Evolutionary conservation across 2,888 invertebrate species (phyloP).

Genomic region (Drosophila gaucha): DNA sequence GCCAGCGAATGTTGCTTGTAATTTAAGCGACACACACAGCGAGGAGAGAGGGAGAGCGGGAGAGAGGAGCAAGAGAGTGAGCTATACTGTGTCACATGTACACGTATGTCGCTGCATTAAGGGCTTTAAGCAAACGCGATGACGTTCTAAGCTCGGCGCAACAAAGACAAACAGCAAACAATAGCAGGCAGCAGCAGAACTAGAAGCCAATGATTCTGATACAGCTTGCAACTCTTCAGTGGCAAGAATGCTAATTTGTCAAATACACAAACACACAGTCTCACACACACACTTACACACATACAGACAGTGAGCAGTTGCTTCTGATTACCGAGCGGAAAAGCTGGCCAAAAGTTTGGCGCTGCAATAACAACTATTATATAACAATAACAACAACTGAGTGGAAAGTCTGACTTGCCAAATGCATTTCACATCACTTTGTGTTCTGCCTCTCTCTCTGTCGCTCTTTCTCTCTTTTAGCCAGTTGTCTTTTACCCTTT

Average conservation of each 20-base stretch:
- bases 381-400: conserved; percentile 21
- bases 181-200: conserved; percentile 24
- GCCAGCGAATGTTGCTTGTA: conserved; percentile 35
- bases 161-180: conserved; percentile 60
- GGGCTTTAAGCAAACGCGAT: conserved; percentile 65
- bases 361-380: conserved; percentile 32
- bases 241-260: conserved; percentile 71
- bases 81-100: conserved; percentile 63
- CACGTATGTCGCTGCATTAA: conserved; percentile 58
- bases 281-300: conserved; percentile 12
- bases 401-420: conserved; percentile 31
- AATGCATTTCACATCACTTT: conserved; percentile 47
- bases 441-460: background rate
- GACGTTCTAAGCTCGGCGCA: conserved; percentile 56
- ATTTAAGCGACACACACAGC: conserved; percentile 34
- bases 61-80: conserved; percentile 16
- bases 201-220: conserved; percentile 36
- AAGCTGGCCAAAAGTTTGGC: conserved; percentile 43
- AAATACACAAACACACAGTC: conserved; percentile 16
- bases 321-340: conserved; percentile 46
- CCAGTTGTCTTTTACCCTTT: background rate
- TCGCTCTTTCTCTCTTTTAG: background rate
- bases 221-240: conserved; percentile 37
- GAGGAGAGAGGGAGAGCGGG: background rate
- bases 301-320: no score